Percentiles rank a stretch among this genome's conserved stretches.
Conservation (phyloP, 2,888 invertebrate species). For the Cinara cedri region DNA sequence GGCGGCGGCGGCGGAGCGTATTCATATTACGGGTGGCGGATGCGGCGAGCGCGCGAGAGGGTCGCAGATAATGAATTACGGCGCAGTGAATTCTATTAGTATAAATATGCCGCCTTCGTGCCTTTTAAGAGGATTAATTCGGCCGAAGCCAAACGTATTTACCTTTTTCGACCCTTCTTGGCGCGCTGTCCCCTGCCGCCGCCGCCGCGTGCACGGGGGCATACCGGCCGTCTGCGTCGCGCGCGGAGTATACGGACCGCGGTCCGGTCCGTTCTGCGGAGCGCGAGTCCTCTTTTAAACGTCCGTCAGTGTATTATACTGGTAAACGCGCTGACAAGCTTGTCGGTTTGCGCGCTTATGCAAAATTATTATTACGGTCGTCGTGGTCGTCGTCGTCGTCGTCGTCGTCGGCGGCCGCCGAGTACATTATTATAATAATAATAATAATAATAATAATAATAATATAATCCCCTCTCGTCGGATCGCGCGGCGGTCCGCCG, state of each 20-base stretch:
- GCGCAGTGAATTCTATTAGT: constrained; percentile 50
- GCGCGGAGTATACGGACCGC: background rate
- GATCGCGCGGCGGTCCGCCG: background rate
- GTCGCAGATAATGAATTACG: constrained; percentile 52
- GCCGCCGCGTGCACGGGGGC: background rate
- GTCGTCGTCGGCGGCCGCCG: background rate
- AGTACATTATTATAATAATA: background rate
- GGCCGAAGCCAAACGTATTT: constrained; percentile 56
- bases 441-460: background rate
- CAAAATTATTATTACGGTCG: constrained; percentile 18
- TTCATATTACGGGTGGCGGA: background rate
- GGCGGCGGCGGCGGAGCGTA: background rate
- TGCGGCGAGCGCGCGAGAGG: background rate
- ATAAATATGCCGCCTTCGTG: constrained; percentile 51
- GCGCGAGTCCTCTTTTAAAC: constrained; percentile 45
- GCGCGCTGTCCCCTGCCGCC: background rate
- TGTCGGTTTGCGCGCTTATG: constrained; percentile 44
- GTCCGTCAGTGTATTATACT: constrained; percentile 53
- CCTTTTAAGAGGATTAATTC: constrained; percentile 56
- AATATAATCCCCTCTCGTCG: background rate
- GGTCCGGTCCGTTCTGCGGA: background rate
- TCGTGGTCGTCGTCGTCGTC: too few relatives aligned
- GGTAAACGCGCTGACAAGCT: constrained; percentile 51
- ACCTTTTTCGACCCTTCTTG: constrained; percentile 54
- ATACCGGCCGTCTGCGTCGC: constrained; percentile 14